A percentile compares a stretch with the other conserved stretches of the same genome.
Evolutionary conservation across 2,113 vertebrate genomes (phyloP).

Genomic region (Neotoma lepida): DNA sequence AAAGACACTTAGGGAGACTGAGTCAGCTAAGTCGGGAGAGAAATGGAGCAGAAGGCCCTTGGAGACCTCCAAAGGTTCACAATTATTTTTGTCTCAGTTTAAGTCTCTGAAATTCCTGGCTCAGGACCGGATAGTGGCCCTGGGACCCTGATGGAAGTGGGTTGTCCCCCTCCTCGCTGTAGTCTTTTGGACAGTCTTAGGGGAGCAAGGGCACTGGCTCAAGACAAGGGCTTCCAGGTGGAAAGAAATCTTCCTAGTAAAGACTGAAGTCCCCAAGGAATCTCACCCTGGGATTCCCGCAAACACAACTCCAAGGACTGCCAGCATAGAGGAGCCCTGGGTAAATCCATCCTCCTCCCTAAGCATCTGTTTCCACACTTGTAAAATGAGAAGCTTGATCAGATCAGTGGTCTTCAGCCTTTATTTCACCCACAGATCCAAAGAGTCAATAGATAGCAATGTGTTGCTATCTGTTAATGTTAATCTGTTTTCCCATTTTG

Average conservation of each 20-base stretch:
- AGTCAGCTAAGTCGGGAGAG: background rate
- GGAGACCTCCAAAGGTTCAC: slow-evolving; percentile 27
- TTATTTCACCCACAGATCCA: slow-evolving; percentile 14
- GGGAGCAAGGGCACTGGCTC: slow-evolving; percentile 1
- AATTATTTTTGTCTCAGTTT: slow-evolving; percentile 61
- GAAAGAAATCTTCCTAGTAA: background rate
- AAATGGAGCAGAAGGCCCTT: background rate
- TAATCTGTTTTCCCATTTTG: slow-evolving; percentile 43
- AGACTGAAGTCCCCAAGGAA: background rate
- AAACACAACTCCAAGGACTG: background rate
- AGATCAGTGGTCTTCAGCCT: background rate
- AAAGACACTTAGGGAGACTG: background rate
- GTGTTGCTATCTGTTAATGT: slow-evolving; percentile 44
- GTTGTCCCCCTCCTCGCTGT: slow-evolving; percentile 31
- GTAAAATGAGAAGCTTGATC: background rate
- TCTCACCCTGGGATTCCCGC: background rate
- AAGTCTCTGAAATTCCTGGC: slow-evolving; percentile 69
- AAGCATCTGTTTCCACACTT: background rate
- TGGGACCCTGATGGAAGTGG: slow-evolving; percentile 71
- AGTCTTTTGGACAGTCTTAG: slow-evolving; percentile 36
- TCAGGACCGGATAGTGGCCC: slow-evolving; percentile 65
- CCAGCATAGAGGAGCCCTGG: background rate
- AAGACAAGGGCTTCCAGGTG: slow-evolving; percentile 67
- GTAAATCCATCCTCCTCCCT: background rate
- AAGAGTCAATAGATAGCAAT: slow-evolving; percentile 45